Conservation (phyloP, 2,888 invertebrate genomes). For the Uloborus plumipes region DNA sequence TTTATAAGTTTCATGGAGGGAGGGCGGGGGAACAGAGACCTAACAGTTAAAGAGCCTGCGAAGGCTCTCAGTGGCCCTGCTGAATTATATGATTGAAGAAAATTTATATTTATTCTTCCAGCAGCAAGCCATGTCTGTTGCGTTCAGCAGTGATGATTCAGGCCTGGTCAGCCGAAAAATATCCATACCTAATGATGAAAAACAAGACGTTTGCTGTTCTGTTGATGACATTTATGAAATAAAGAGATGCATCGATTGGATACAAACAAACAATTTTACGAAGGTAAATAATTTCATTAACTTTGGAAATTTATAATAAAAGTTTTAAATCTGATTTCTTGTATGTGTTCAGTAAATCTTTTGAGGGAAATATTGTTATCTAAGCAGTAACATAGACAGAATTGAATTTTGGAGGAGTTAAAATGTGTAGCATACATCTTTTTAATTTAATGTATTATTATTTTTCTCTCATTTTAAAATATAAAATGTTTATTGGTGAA, state of each 20-base stretch:
- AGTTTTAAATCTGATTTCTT: background rate
- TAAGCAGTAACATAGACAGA: no score
- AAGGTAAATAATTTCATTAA: slow-evolving; percentile 75
- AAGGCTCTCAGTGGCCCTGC: no score
- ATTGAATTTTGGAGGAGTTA: no score
- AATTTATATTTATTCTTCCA: background rate
- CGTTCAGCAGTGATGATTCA: slow-evolving; percentile 51
- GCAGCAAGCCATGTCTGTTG: slow-evolving; percentile 40
- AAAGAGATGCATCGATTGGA: slow-evolving; percentile 79
- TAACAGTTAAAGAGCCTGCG: no score
- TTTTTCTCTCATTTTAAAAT: no score
- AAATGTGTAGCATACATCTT: no score
- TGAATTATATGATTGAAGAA: background rate
- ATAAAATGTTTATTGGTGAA: no score
- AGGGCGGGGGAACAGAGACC: no score
- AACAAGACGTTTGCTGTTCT: slow-evolving; percentile 11
- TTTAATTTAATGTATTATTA: no score
- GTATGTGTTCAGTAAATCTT: background rate
- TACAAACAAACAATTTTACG: slow-evolving; percentile 77
- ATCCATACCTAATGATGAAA: slow-evolving; percentile 68
- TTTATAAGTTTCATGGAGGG: no score
- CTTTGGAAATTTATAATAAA: background rate
- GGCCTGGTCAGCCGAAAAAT: slow-evolving; percentile 32
- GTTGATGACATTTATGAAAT: slow-evolving; percentile 76
- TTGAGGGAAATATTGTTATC: background rate